Evolutionary conservation across 2,888 invertebrate species (phyloP).

Genomic region (Diaphora mendica): DNA sequence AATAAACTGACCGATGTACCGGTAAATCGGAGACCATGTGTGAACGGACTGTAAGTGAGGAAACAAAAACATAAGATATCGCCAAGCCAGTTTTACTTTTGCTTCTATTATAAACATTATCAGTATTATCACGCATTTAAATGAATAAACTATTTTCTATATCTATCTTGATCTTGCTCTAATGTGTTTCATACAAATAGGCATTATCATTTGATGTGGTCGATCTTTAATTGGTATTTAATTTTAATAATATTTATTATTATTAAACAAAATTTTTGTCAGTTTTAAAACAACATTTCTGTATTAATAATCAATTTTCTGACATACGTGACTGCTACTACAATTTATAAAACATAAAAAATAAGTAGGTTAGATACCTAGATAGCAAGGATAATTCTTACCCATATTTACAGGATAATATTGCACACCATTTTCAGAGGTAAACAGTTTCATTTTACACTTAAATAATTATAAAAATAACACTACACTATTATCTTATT

Average conservation of each 20-base stretch:
- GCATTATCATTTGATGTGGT: not conserved
- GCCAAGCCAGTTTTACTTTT: not conserved
- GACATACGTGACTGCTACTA: not conserved
- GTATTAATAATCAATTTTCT: not conserved
- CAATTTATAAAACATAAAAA: not conserved
- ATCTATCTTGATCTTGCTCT: not conserved
- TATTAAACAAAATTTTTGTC: too few relatives aligned
- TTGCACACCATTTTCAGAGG: not conserved
- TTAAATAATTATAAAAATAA: constrained; percentile 2
- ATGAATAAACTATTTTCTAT: not conserved
- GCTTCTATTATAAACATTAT: not conserved
- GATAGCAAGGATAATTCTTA: constrained; percentile 1
- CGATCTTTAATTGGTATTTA: too few relatives aligned
- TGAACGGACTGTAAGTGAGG: too few relatives aligned
- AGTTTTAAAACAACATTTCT: not conserved
- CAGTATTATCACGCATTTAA: not conserved
- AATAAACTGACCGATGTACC: too few relatives aligned
- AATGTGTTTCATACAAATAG: not conserved
- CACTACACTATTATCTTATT: constrained; percentile 5
- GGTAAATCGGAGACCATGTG: too few relatives aligned
- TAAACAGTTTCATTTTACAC: constrained; percentile 11
- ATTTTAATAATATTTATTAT: too few relatives aligned
- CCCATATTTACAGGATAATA: constrained; percentile 2
- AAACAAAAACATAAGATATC: too few relatives aligned
- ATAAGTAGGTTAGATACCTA: too few relatives aligned